Evolutionary conservation across 2,113 vertebrate genomes (phyloP).

Genomic region (Pollimyrus isidori): DNA sequence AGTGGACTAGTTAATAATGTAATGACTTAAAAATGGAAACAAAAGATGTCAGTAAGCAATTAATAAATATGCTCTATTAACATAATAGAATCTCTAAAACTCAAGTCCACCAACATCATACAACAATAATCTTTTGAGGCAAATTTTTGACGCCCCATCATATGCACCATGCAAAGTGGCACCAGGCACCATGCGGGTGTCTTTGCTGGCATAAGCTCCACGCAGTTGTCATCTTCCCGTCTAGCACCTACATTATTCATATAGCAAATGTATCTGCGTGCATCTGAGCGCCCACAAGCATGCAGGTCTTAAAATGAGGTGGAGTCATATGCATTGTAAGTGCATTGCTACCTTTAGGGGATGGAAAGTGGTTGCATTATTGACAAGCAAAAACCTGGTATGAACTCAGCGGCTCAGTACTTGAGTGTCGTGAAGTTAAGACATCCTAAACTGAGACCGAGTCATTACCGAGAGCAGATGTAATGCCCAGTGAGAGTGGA

Average conservation of each 20-base stretch:
- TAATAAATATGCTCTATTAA: not conserved
- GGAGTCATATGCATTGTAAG: not conserved
- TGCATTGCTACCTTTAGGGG: not conserved
- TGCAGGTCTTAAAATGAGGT: not conserved
- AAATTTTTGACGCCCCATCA: not conserved
- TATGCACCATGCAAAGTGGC: not conserved
- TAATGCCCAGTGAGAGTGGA: too few relatives aligned
- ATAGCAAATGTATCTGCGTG: not conserved
- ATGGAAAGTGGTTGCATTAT: not conserved
- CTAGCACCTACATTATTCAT: not conserved
- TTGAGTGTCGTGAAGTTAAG: not conserved
- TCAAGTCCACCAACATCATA: not conserved
- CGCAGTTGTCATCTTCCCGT: not conserved
- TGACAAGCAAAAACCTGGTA: not conserved
- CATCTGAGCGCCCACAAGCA: not conserved
- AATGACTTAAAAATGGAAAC: not conserved
- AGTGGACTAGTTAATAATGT: not conserved
- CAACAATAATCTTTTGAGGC: not conserved
- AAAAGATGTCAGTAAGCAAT: not conserved
- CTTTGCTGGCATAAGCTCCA: not conserved
- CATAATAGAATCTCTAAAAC: not conserved
- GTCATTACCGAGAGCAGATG: too few relatives aligned
- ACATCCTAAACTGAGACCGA: too few relatives aligned
- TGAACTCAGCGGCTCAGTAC: not conserved
- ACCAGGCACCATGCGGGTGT: not conserved